Base-by-base conservation (phyloP, 2,797 vertebrate genomes). In the Cottoperca gobio region DNA sequence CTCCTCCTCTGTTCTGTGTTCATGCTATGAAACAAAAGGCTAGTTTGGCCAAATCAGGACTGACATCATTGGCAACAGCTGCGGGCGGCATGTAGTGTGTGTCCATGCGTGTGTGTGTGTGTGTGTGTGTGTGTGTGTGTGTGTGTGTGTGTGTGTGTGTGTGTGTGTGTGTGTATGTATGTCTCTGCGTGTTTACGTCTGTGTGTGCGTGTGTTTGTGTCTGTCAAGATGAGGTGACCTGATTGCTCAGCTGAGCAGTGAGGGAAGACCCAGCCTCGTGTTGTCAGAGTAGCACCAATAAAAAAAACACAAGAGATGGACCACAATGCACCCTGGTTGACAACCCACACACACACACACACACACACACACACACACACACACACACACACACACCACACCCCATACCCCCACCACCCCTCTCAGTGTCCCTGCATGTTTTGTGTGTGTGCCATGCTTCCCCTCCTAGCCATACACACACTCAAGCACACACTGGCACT, bases 161-260 rank as follows among this genome's bases (percentile, higher is more conserved):
- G 73, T 53, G 70, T 31, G 78, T 83, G 77, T 84, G 86, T n/a
- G n/a, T n/a, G n/a, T n/a, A n/a, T n/a, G n/a, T n/a, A n/a, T 50
- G 70, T 77, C n/a, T 62, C 23, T 61, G 83, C 28, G 76, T 87
- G 88, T 83, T 65, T 84, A 63, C 24, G 84, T 81, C 42, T 82
- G 76, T 74, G 82, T 73, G 73, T 54, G 72, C 31, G 79, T 82
- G 79, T 84, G 86, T 88, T 80, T 82, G 80, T 78, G 83, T 87
- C 87, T 91, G 90, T 93, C 91, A 93, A 92, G 89, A 92, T 79
- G 90, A 87, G 92, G 89, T 95, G 94, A 94, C 94, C 94, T 95
- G 95, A 95, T 95, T 95, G 93, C 94, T 95, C 94, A 95, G 93
- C 94, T 95, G 93, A 94, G 94, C 94, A 93, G 93, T 77, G 88